phyloP scores from a whole-genome alignment of 2,888 invertebrate species.

The Cryptus armator region DNA sequence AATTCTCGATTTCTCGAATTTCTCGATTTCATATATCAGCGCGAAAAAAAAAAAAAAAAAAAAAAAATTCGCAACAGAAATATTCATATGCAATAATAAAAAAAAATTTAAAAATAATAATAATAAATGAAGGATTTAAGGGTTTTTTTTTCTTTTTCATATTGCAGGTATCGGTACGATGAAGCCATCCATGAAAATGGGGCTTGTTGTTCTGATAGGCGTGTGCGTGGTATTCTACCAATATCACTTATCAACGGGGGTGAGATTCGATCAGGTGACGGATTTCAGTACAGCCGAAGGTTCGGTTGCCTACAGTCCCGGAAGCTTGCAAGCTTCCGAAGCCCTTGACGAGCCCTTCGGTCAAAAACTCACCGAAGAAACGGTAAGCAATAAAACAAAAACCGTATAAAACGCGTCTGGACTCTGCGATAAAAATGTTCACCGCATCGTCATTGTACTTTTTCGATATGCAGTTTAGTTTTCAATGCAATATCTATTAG shows the following conservation, averaged over 20 bases:
- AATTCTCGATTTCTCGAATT: background rate
- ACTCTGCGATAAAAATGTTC: background rate
- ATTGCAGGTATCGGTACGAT: conserved; percentile 81
- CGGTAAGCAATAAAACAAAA: conserved; percentile 68
- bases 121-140: background rate
- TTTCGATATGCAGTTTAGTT: too few species aligned
- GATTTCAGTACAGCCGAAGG: conserved; percentile 76
- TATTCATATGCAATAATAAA: background rate
- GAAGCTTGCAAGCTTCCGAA: conserved; percentile 75
- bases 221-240: conserved; percentile 89
- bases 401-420: background rate
- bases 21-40: background rate
- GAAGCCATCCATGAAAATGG: conserved; percentile 88
- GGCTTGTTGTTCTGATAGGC: conserved; percentile 88
- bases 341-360: conserved; percentile 74
- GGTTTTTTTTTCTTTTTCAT: conserved; percentile 18
- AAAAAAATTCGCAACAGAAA: too few species aligned
- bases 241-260: conserved; percentile 87
- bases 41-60: background rate
- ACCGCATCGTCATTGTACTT: too few species aligned
- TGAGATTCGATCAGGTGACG: conserved; percentile 79
- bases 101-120: conserved; percentile 22
- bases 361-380: conserved; percentile 77
- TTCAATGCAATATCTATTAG: too few species aligned
- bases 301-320: conserved; percentile 71